Base-by-base conservation (phyloP, 2,797 vertebrate genomes). In the Melanotaenia trifasciata region DNA sequence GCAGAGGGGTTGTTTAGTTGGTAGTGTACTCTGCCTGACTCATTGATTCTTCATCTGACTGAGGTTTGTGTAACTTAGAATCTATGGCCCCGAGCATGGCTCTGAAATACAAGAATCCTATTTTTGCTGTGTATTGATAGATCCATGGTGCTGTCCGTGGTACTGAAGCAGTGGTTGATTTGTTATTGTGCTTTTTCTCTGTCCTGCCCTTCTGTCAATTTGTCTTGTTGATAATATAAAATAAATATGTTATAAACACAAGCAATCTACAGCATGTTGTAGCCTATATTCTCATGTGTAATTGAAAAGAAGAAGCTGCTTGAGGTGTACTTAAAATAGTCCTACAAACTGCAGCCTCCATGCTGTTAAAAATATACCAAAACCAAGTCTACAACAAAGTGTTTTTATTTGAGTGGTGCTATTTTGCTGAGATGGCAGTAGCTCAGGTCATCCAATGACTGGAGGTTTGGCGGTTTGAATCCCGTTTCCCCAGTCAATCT, bases 11-110 rank as follows among this genome's bases (percentile, higher is more conserved):
- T 56, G 53, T 56, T 56, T 56, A 56, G 53, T 28, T 56, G 53
- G 30, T 56, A 5, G 24, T 30, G 5, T 30, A 28, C 13, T 30
- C 24, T 56, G 53, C 53, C 53, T 28, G 24, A 56, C 26, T 56
- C 53, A 56, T 28, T 56, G 53, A 56, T 30, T 56, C 53, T 30
- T 56, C 53, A 56, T 30, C 26, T 56, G 53, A 56, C 53, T 56
- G 53, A 30, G 26, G 22, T 26, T 53, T 53, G 22, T 24, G 22
- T 10, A 24, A 24, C 10, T 24, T 50, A 50, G 3, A 50, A 50
- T 50, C 47, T 50, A 50, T 53, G 50, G 53, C 53, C 14, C 53
- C 14, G 24, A 28, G 53, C 53, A 30, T 56, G 28, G 51, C 53
- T 56, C 24, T 56, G 53, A 56, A 56, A 28, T 7, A 56, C 26